Base-by-base conservation (phyloP, 2,888 invertebrate genomes). In the Pollenia amentaria region DNA sequence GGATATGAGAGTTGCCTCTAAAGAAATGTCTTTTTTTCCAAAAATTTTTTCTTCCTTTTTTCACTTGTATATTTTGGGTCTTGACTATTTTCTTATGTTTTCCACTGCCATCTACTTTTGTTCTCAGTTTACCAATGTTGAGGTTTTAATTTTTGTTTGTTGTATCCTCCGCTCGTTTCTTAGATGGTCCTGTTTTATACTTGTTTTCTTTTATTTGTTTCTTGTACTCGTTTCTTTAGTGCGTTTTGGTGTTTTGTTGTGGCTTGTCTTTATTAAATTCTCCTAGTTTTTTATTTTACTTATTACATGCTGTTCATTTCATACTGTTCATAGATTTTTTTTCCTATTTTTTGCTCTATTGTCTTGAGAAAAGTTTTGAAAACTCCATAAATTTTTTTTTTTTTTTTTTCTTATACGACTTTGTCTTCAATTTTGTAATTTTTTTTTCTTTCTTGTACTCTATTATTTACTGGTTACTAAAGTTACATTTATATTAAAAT, bases 401-500 rank as follows among this genome's bases (percentile, higher is more conserved):
- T 42, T 46, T 29, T 12, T 73, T 42, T 40, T 29, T 12, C 18
- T 55, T 48, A 55, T 64, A 10, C 3, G 6, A 38, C 7, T 57
- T 53, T 55, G 44, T 53, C 16, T 73, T 44, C n/a, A 11, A 3
- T 12, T 38, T 0, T 40, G 29, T 29, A 29, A 29, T 29, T 70
- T 60, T 42, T 64, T n/a, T 12, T 46, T 40, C 40, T 29, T 46
- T n/a, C 1, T 53, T 46, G 38, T 57, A 55, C 44, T 84, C 73
- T 75, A 81, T 83, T 83, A 83, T 79, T 82, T 82, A 78, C 67
- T 84, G 77, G 77, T 84, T 81, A 44, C 60, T 67, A 87, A 77
- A 84, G 84, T 81, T 55, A 84, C 72, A 73, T 70, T 83, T 64
- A 79, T 86, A 86, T 86, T 78, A 77, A 80, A 87, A 80, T 87